Evolutionary conservation across 2,888 invertebrate species (phyloP), one percentile per base, ranked within the genome.

Genomic region (Lampropteryx suffumata): DNA sequence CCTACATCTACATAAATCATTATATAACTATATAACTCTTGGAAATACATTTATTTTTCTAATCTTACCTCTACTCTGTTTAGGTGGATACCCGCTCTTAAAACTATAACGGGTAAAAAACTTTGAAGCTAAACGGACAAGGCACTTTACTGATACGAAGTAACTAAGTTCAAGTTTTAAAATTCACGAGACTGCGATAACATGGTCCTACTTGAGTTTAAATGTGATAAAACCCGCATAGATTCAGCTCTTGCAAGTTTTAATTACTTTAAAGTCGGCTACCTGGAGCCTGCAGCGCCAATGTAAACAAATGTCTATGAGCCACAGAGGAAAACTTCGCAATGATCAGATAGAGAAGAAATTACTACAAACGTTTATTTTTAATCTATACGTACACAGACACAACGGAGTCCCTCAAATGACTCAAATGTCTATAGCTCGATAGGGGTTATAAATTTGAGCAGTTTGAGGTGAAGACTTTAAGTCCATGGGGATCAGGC

Each of bases 251-350:
- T 69, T 69, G 62, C 55, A 74, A 77, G 67, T 78, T 77, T 77
- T 76, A 77, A 79, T 78, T 79, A 76, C 76, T 75, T 75, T 65
- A 71, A 68, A 58, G 56, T 62, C 58, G 48, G 34, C 40, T 33
- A 29, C 44, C 61, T 65, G 17, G 3, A 17, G 63, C 50, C 50
- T 53, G 55, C 50, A 54, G 61, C 53, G 52, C 45, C 52, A 50
- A 51, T 45, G 67, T 57, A 64, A 65, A 62, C 61, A 64, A 44
- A 46, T 55, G 51, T 50, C 42, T 46, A 13, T 45, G 14, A 13
- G 17, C 48, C 48, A 36, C 8, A 49, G 45, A 37, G 42, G 27
- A 26, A 24, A 32, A 13, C 12, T 12, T 40, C 1, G 8, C 39
- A 8, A 10, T 21, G 32, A 13, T 36, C 17, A 10, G 3, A 17